These are phyloP conservation scores for Holocentrus rufus DNA, from an alignment of 2,797 vertebrate genomes.

Conservation along the genomic window DNA sequence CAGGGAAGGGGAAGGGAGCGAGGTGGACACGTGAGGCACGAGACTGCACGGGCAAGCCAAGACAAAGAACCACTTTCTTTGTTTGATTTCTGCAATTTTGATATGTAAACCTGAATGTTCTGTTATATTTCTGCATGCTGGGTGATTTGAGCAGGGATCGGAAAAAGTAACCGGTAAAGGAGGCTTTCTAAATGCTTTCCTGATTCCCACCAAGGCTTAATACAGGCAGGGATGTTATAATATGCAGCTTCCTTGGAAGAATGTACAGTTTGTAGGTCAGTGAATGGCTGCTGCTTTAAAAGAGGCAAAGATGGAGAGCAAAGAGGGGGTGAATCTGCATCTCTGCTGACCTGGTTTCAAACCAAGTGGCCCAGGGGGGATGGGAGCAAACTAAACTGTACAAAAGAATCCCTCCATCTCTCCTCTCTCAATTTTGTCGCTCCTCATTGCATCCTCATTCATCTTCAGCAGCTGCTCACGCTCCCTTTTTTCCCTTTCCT, in stretches of 20 bases:
- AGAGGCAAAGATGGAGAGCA: slow-evolving; percentile 4
- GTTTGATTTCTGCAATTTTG: slow-evolving; percentile 40
- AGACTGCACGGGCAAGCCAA: slow-evolving; percentile 36
- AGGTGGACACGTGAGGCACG: slow-evolving; percentile 72
- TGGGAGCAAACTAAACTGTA: slow-evolving; percentile 11
- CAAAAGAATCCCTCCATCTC: not conserved
- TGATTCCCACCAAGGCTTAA: slow-evolving; percentile 6
- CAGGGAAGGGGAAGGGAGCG: slow-evolving; percentile 10
- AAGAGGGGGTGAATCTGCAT: slow-evolving; percentile 16
- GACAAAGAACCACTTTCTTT: slow-evolving; percentile 69
- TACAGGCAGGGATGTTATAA: not conserved
- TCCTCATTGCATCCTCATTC: slow-evolving; percentile 1
- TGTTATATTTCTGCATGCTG: slow-evolving; percentile 22
- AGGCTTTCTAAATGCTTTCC: slow-evolving; percentile 37
- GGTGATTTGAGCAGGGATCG: not conserved
- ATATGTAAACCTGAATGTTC: slow-evolving; percentile 12
- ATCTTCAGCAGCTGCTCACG: slow-evolving; percentile 1
- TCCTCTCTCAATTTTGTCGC: not conserved
- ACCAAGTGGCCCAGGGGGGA: slow-evolving; percentile 13
- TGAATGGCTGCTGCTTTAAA: slow-evolving; percentile 33
- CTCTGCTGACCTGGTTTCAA: slow-evolving; percentile 52
- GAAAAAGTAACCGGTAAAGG: slow-evolving; percentile 3
- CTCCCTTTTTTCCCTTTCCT: not conserved
- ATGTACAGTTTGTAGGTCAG: slow-evolving; percentile 39
- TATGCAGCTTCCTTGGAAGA: not conserved